Base-by-base conservation (phyloP, 1,140 invertebrate species). In the Pseudomyrmex concolor region DNA sequence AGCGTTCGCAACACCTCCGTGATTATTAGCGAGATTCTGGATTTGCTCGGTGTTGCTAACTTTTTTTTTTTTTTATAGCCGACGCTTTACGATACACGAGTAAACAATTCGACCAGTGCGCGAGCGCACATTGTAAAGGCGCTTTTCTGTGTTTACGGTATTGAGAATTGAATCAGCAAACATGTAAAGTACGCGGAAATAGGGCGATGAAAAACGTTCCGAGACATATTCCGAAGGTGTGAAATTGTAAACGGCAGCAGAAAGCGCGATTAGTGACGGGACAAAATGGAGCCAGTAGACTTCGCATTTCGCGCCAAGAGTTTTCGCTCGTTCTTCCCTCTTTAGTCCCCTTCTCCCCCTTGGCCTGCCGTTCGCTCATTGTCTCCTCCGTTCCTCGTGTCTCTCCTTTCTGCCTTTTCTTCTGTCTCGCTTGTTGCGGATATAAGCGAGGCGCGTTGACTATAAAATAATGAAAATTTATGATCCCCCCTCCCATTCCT, bases 381-480 rank as follows among this genome's bases (percentile, higher is more conserved):
- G 71, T 76, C 59, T 73, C 55, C 57, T 45, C 25, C 4, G 34
- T 59, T 73, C 13, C 55, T 43, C 48, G n/a, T 60, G 50, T 50
- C 83, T 57, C 59, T 59, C 43, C 25, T 67, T 68, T 76, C 81
- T 83, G 55, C 81, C 84, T 67, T 82, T 84, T 84, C 87, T 80
- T n/a, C n/a, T 76, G 76, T 84, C 76, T 72, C 73, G 87, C 90
- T 91, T 91, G 89, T 92, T 91, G 90, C 81, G 88, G 90, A 90
- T 91, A 90, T 86, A 93, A 92, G 92, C 91, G 92, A 92, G 90
- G 80, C 91, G 80, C 91, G 89, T 87, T 90, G 91, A 92, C 90
- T 92, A 89, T 92, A 90, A 93, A 93, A 94, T 93, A 93, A 94
- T 94, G 92, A 93, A 92, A 94, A 94, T 93, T 92, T 94, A 93